Evolutionary conservation across 2,113 vertebrate genomes (phyloP).

Genomic region (Notarius lentiginosus): DNA sequence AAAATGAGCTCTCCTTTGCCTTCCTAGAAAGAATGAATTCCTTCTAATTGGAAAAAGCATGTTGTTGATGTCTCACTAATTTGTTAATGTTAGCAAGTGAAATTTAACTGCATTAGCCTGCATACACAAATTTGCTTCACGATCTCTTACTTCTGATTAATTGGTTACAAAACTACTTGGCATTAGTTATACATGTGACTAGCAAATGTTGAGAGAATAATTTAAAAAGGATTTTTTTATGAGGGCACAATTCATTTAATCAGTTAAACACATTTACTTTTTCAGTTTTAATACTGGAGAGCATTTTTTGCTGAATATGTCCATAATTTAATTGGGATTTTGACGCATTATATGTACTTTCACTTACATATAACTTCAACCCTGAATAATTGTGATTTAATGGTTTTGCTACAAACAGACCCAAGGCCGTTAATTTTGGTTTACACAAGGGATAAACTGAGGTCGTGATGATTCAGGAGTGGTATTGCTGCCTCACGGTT

Average conservation of each 20-base stretch:
- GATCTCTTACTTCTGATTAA: background rate
- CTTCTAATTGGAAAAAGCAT: background rate
- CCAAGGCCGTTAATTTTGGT: background rate
- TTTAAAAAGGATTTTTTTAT: too few species aligned
- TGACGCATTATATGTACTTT: background rate
- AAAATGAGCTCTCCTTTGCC: too few species aligned
- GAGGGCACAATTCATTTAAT: background rate
- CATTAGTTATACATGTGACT: background rate
- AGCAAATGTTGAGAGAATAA: background rate
- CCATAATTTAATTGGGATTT: background rate
- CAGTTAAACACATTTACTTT: background rate
- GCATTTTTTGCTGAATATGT: background rate
- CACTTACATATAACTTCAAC: background rate
- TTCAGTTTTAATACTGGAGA: background rate
- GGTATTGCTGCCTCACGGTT: background rate
- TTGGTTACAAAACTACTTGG: background rate
- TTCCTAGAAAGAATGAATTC: too few species aligned
- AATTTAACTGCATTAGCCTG: background rate
- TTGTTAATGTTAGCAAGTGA: background rate
- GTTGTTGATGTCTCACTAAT: background rate
- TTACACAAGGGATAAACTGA: background rate
- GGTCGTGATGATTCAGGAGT: background rate
- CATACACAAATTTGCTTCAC: background rate
- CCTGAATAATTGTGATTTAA: background rate
- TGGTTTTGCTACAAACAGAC: background rate